phyloP scores from a whole-genome alignment of 2,888 invertebrate genomes.

The Bombylius discolor region DNA sequence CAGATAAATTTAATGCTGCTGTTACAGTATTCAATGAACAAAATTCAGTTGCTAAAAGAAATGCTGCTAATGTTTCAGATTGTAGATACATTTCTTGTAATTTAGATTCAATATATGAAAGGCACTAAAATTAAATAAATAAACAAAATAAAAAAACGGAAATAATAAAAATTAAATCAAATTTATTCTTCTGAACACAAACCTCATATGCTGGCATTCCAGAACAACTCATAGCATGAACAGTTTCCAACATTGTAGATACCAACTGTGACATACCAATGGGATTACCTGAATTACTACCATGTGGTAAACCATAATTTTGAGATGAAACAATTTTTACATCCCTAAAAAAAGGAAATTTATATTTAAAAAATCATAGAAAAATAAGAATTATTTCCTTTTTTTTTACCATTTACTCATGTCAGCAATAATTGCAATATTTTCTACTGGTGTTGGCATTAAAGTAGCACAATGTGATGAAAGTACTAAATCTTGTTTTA shows the following conservation, averaged over 20 bases:
- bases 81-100: slow-evolving; percentile 74
- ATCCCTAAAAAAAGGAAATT: slow-evolving; percentile 32
- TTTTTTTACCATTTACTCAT: slow-evolving; percentile 59
- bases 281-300: slow-evolving; percentile 40
- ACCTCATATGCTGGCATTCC: slow-evolving; percentile 69
- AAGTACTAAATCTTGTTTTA: slow-evolving; percentile 41
- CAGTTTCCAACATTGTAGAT: slow-evolving; percentile 69
- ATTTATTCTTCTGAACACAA: slow-evolving; percentile 25
- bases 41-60: slow-evolving; percentile 59
- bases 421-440: slow-evolving; percentile 71
- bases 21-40: slow-evolving; percentile 63
- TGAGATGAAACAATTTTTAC: slow-evolving; percentile 41
- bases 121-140: slow-evolving; percentile 43
- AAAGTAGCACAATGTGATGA: slow-evolving; percentile 41
- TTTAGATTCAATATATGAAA: slow-evolving; percentile 66
- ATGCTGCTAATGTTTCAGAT: slow-evolving; percentile 68
- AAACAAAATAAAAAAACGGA: slow-evolving; percentile 24
- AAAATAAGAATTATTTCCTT: neutral
- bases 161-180: slow-evolving; percentile 15
- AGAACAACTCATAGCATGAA: slow-evolving; percentile 62
- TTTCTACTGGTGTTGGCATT: slow-evolving; percentile 61
- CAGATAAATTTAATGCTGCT: slow-evolving; percentile 60
- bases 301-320: slow-evolving; percentile 39
- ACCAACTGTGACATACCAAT: slow-evolving; percentile 72
- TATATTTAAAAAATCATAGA: neutral